Evolutionary conservation across 2,888 invertebrate genomes (phyloP).

Genomic region (Monopis laevigella): DNA sequence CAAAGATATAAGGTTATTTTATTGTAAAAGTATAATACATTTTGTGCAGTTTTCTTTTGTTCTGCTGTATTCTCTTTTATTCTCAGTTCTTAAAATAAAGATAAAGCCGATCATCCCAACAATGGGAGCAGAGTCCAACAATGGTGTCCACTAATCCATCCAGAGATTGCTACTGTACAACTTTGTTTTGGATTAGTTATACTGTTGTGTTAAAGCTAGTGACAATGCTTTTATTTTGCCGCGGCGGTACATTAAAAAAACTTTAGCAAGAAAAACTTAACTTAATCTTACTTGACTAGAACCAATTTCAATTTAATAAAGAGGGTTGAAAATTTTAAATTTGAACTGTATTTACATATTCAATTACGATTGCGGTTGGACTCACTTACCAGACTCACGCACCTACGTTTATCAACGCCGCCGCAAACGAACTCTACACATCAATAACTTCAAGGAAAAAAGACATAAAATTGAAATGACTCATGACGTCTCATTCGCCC

Average conservation of each 20-base stretch:
- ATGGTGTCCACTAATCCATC: no score
- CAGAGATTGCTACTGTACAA: slow-evolving; percentile 10
- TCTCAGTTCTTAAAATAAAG: slow-evolving; percentile 23
- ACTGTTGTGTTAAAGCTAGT: slow-evolving; percentile 6
- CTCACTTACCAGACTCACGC: background rate
- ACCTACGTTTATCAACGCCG: slow-evolving; percentile 48
- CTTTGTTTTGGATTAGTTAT: slow-evolving; percentile 8
- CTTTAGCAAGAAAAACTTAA: background rate
- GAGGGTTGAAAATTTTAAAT: background rate
- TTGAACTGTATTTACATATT: slow-evolving; percentile 6
- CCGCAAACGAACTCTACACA: slow-evolving; percentile 26
- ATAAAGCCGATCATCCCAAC: slow-evolving; percentile 13
- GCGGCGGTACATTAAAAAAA: no score
- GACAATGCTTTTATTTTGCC: slow-evolving; percentile 11
- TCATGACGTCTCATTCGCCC: slow-evolving; percentile 64
- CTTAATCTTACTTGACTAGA: no score
- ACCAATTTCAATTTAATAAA: no score
- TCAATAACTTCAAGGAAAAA: slow-evolving; percentile 21
- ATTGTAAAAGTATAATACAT: background rate
- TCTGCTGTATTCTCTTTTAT: slow-evolving; percentile 6
- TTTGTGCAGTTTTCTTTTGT: slow-evolving; percentile 5
- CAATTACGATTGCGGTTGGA: slow-evolving; percentile 6
- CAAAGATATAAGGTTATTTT: background rate
- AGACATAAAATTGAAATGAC: slow-evolving; percentile 34
- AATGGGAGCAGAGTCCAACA: slow-evolving; percentile 20